Conservation (phyloP, 2,113 vertebrate genomes). For the Diadophis punctatus region DNA sequence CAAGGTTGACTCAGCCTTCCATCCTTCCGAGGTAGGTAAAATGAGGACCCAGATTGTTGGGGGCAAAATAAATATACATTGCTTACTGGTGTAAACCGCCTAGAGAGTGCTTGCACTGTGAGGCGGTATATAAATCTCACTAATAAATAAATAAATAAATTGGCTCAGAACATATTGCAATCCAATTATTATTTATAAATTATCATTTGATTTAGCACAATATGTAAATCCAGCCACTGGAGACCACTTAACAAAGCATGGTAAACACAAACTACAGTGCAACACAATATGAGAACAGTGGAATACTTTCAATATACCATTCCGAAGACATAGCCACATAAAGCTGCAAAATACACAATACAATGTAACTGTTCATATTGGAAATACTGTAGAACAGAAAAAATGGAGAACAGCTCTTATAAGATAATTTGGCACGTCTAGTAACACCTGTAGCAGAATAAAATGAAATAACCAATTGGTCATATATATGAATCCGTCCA, state of each 20-base stretch:
- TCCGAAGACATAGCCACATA: background rate
- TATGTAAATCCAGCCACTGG: background rate
- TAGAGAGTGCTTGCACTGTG: no score
- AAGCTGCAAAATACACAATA: slow-evolving; percentile 1
- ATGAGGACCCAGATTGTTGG: no score
- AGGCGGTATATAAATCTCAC: no score
- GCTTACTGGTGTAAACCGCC: no score
- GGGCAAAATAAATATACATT: no score
- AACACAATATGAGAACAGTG: background rate
- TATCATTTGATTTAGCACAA: background rate
- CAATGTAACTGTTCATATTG: background rate
- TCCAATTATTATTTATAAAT: background rate
- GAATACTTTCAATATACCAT: background rate
- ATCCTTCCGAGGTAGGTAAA: no score
- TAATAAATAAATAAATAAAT: no score
- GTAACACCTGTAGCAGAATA: background rate
- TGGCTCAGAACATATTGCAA: background rate
- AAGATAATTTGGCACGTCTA: background rate
- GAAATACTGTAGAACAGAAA: background rate
- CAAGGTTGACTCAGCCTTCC: no score
- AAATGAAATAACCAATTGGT: background rate
- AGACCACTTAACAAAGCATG: background rate
- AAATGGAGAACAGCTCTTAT: background rate
- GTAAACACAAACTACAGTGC: background rate
- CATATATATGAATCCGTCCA: background rate